A percentile compares a stretch with the other conserved stretches of the same genome.
phyloP scores from a whole-genome alignment of 2,888 invertebrate species.

The Amphipoea oculea region DNA sequence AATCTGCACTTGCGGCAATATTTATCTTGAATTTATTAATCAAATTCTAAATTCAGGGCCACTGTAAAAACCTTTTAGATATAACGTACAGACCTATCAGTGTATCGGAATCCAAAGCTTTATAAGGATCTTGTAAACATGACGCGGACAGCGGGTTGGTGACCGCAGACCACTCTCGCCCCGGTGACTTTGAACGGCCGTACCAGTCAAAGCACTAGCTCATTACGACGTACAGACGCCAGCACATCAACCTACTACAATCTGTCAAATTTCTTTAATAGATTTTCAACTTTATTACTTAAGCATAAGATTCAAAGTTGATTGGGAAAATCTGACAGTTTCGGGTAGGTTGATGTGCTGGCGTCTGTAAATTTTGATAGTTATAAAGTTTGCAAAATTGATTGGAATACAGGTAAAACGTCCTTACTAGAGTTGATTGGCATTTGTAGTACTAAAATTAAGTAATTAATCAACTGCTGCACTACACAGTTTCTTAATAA shows the following conservation, averaged over 20 bases:
- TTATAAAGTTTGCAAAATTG: constrained; percentile 24
- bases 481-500: constrained; percentile 2
- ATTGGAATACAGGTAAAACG: constrained; percentile 17
- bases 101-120: constrained; percentile 25
- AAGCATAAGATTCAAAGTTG: no score
- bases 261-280: no score
- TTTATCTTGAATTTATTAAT: constrained; percentile 36
- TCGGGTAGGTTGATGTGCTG: no score
- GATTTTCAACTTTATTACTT: no score
- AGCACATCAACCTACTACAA: no score
- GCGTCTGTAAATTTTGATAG: no score
- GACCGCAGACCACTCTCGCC: constrained; percentile 48
- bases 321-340: no score
- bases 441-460: background rate
- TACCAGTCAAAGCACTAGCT: constrained; percentile 33
- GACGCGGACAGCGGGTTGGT: constrained; percentile 10
- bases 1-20: constrained; percentile 32
- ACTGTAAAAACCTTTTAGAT: background rate
- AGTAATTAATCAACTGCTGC: background rate
- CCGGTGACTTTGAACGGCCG: constrained; percentile 25
- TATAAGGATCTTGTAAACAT: constrained; percentile 44
- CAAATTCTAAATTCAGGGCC: constrained; percentile 7
- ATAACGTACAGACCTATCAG: background rate
- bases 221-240: constrained; percentile 2
- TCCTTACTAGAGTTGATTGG: background rate